Evolutionary conservation across 2,888 invertebrate species (phyloP), one percentile per base, ranked within the genome.

Genomic region (Deilephila elpenor): DNA sequence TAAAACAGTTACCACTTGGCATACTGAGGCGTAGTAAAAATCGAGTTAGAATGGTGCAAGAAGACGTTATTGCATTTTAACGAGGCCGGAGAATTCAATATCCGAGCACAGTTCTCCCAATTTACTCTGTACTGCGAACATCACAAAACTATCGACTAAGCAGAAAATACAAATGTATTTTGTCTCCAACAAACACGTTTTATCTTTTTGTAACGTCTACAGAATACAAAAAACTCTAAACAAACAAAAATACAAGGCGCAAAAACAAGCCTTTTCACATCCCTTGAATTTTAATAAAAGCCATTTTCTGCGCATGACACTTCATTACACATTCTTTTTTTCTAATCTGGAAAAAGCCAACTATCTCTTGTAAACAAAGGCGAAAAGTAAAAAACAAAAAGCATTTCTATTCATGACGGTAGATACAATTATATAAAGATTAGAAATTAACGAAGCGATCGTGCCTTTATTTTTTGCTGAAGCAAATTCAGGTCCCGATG

Each of bases 401-500:
- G 67, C 71, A 73, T 73, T 75, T 73, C 51, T 51, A 51, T 67
- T 67, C 67, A 51, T 51, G 25, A 74, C 75, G 64, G 64, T 72
- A 59, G 51, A 25, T 73, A 73, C 71, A 76, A 75, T 78, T 76
- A 64, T 62, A 70, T 71, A 61, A 70, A 75, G 59, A 71, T 74
- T 73, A 77, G 73, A 74, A 70, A 76, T 75, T 77, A 72, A 75
- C 73, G 72, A 67, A 29, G 59, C 19, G 56, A 56, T 44, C 64
- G 61, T 75, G 70, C 74, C 51, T 73, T 73, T 67, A 62, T 72
- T 72, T 71, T 70, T 51, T 73, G 75, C 71, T 74, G 70, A 77
- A 77, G 72, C 74, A 75, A 78, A 75, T 78, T 74, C 37, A 73
- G 72, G 77, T 75, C 71, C 73, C 61, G 75, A 70, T 73, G 67